Conservation (phyloP, 2,113 vertebrate genomes). For the Lepidiolamprologus cunningtoni region DNA sequence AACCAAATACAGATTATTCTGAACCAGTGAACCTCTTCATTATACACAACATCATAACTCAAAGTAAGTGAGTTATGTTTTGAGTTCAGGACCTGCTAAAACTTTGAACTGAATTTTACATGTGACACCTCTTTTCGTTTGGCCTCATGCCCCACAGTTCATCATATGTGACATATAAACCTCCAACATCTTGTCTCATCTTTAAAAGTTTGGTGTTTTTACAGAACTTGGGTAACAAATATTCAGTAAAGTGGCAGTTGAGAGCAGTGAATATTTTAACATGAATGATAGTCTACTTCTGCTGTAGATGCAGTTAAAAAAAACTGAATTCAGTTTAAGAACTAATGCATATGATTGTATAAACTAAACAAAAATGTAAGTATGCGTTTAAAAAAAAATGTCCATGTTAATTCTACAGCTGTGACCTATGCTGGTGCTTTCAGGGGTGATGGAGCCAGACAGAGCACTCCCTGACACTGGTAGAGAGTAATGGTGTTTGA, state of each 20-base stretch:
- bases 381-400: not conserved
- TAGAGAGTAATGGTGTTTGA: conserved; percentile 45
- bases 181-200: not conserved
- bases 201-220: not conserved
- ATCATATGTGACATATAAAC: not conserved
- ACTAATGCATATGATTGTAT: not conserved
- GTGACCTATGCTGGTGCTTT: not conserved
- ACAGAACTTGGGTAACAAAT: not conserved
- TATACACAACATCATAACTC: not conserved
- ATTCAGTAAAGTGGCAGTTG: not conserved
- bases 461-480: conserved; percentile 14
- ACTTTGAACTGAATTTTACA: not conserved
- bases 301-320: not conserved
- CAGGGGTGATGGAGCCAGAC: conserved; percentile 20
- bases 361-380: not conserved
- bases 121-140: not conserved
- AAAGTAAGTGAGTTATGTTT: not conserved
- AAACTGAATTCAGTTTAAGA: not conserved
- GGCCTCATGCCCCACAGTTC: not conserved
- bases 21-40: not conserved
- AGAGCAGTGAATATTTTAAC: not conserved
- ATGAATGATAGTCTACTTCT: not conserved
- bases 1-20: not conserved
- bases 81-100: not conserved
- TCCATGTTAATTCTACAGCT: not conserved